Evolutionary conservation across 1,140 invertebrate genomes (phyloP), one percentile per base, ranked within the genome.

Genomic region (Micrasema longulum): DNA sequence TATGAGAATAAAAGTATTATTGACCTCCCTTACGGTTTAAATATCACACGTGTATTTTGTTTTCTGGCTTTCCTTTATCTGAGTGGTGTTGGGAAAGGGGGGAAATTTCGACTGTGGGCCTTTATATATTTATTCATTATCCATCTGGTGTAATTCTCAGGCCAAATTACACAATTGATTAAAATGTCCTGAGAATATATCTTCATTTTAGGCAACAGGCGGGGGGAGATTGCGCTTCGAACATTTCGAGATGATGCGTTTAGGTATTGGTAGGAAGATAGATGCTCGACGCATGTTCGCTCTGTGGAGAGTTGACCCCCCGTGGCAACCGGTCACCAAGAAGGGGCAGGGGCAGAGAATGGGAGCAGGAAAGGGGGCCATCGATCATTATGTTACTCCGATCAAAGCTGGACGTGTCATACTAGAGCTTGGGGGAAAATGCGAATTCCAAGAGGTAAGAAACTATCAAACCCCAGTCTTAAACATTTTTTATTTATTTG

Each of bases 361-460:
- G 92, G 98, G 98, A 66, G 95, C 96, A 77, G 98, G 98, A 6
- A 99, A 99, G 88, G 95, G 94, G 10, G 80, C 88, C n/a, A 98
- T 99, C 65, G 90, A 97, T 82, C 95, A 98, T 83, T 99, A 98
- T 82, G 93, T 94, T 0, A 96, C 95, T 7, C 98, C 98, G 0
- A 82, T 99, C 1, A 96, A 94, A 86, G 87, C 91, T 53, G 94
- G 93, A 41, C 85, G 97, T 76, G 90, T 99, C n/a, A 96, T 99
- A 69, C 70, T 99, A 2, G 98, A 99, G 90, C 80, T 99, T 45
- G 97, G 92, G 55, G 98, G 98, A 16, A 87, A 91, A 79, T 91
- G 93, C 78, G 93, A 97, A 83, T 98, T 91, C 84, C 83, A 87
- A 74, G 95, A 99, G 88, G 94, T 97, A 78, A 76, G 66, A 14